A percentile compares a stretch with the other conserved stretches of the same genome.
Evolutionary conservation across 2,113 vertebrate species (phyloP).

Genomic region (Chaenocephalus aceratus): DNA sequence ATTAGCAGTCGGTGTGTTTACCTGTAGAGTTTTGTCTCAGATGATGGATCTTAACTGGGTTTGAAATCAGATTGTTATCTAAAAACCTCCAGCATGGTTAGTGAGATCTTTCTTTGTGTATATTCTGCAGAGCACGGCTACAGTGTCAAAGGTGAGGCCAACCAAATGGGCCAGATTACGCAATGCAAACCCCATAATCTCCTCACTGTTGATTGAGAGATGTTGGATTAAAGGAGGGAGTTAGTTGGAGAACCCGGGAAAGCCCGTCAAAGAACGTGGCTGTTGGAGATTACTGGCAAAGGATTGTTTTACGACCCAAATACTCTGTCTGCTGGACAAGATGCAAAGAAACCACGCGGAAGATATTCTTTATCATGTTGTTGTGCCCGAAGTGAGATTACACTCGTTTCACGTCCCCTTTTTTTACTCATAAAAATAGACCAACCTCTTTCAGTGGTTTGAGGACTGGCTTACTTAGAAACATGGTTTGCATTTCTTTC

Average conservation of each 20-base stretch:
- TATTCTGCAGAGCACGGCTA: constrained; percentile 41
- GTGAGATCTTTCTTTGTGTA: constrained; percentile 1
- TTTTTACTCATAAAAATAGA: too few species aligned
- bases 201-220: constrained; percentile 57
- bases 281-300: constrained; percentile 67
- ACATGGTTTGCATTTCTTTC: neutral
- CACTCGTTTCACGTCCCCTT: neutral
- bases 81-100: too few species aligned
- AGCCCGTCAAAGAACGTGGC: constrained; percentile 52
- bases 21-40: too few species aligned
- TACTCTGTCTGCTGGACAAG: constrained; percentile 18
- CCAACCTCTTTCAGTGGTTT: neutral
- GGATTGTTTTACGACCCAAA: constrained; percentile 62
- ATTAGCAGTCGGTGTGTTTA: neutral
- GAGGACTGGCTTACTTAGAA: neutral
- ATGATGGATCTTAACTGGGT: too few species aligned
- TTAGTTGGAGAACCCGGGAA: constrained; percentile 42
- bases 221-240: constrained; percentile 67
- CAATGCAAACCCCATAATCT: constrained; percentile 57
- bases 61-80: too few species aligned
- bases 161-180: constrained; percentile 59
- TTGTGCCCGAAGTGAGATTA: constrained; percentile 1
- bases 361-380: neutral
- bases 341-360: constrained; percentile 13
- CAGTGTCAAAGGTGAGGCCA: constrained; percentile 60